A percentile compares a stretch with the other conserved stretches of the same genome.
Conservation (phyloP, 2,888 invertebrate species). For the Lasiommata megera region DNA sequence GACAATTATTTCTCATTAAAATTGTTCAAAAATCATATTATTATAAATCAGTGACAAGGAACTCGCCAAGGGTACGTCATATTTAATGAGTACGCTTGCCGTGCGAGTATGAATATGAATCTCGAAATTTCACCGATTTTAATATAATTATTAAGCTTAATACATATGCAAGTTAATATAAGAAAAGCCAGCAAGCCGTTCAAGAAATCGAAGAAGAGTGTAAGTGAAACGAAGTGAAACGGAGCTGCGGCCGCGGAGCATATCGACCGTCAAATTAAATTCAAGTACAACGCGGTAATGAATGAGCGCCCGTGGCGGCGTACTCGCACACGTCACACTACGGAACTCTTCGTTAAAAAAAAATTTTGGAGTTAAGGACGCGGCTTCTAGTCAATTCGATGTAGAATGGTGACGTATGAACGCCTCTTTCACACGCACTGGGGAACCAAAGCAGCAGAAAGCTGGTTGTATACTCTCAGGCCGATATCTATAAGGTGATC, state of each 20-base stretch:
- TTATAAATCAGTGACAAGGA: not conserved
- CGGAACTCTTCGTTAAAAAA: no score
- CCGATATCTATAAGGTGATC: no score
- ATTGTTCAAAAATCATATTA: no score
- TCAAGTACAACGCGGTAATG: conserved; percentile 53
- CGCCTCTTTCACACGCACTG: no score
- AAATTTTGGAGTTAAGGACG: no score
- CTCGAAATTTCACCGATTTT: not conserved
- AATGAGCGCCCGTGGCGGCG: conserved; percentile 29
- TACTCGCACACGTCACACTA: no score
- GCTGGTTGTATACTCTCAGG: no score
- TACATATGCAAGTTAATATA: conserved; percentile 6
- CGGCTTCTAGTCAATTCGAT: no score
- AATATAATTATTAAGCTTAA: not conserved
- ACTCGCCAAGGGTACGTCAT: not conserved
- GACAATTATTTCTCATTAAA: no score
- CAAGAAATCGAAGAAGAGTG: conserved; percentile 24
- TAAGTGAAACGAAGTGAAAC: conserved; percentile 69
- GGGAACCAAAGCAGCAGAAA: no score
- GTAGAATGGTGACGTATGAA: no score
- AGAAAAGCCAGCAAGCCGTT: conserved; percentile 8
- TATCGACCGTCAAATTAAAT: conserved; percentile 72
- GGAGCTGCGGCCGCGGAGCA: conserved; percentile 64
- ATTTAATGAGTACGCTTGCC: not conserved
- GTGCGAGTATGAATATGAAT: not conserved